These are phyloP conservation scores for Caiman crocodilus DNA, from an alignment of 2,797 vertebrate genomes.

Conservation along the genomic window DNA sequence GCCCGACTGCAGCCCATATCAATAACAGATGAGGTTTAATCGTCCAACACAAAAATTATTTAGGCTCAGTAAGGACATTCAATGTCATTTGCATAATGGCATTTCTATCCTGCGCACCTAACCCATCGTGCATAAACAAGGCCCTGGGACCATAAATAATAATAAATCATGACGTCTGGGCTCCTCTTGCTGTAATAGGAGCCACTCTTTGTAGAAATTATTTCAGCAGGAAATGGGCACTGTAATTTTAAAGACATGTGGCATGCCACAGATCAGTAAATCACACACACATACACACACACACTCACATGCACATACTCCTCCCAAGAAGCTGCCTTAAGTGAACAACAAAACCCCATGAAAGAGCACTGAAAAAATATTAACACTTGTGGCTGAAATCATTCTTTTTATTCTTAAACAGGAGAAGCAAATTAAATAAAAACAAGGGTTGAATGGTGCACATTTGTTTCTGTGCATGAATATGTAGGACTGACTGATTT, in stretches of 20 bases:
- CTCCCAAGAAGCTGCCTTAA: neutral
- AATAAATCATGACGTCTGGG: constrained; percentile 90
- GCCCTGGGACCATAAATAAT: constrained; percentile 93
- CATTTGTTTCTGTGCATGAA: fast-evolving
- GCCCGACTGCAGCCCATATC: constrained; percentile 94
- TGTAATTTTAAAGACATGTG: constrained; percentile 86
- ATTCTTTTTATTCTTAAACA: neutral
- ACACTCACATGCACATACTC: neutral
- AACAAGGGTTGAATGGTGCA: fast-evolving
- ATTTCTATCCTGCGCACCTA: constrained; percentile 90
- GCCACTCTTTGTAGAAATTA: constrained; percentile 91
- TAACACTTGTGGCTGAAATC: constrained; percentile 6
- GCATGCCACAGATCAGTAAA: constrained; percentile 76
- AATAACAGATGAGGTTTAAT: constrained; percentile 99
- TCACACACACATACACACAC: constrained; percentile 43
- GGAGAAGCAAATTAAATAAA: neutral
- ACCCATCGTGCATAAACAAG: constrained; percentile 90
- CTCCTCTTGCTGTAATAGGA: constrained; percentile 85
- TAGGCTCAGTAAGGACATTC: constrained; percentile 90
- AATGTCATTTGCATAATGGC: constrained; percentile 98
- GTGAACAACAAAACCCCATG: constrained; percentile 35
- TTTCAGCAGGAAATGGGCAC: constrained; percentile 88
- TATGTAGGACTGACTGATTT: fast-evolving
- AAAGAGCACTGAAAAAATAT: constrained; percentile 16
- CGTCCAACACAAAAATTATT: constrained; percentile 94